Percentiles rank a stretch among this genome's conserved stretches.
Conservation (phyloP, 2,113 vertebrate species). For the Odontophorus gujanensis region DNA sequence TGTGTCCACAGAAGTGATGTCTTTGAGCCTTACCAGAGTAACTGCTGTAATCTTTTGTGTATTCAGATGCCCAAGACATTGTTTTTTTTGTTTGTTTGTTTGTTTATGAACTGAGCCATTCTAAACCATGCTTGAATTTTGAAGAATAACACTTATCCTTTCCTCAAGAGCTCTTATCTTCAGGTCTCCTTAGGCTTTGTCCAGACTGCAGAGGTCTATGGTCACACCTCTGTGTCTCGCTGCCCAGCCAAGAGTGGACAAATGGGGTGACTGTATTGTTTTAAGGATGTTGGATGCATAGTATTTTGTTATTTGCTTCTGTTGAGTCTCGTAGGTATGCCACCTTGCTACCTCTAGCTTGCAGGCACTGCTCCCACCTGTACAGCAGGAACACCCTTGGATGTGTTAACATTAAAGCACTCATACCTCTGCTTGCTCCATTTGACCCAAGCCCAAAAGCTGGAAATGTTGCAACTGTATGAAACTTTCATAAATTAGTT, state of each 20-base stretch:
- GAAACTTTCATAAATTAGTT: not conserved
- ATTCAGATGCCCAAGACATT: not conserved
- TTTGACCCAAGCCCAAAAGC: not conserved
- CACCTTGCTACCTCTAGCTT: not conserved
- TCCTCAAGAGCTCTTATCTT: not conserved
- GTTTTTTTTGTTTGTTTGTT: not conserved
- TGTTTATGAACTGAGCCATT: not conserved
- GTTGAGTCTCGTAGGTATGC: not conserved
- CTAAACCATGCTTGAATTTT: not conserved
- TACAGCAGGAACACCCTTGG: not conserved
- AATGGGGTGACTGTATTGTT: not conserved
- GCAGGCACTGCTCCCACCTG: not conserved
- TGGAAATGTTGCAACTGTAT: not conserved
- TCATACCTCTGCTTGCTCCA: not conserved
- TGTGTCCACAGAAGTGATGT: not conserved
- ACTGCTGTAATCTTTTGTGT: not conserved
- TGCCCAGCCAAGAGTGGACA: not conserved
- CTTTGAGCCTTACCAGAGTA: not conserved
- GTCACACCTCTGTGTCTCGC: not conserved
- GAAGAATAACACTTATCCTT: not conserved
- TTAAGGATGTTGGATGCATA: rapidly evolving
- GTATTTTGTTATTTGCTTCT: not conserved
- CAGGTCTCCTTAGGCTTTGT: not conserved
- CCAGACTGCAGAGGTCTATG: not conserved
- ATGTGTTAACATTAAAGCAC: not conserved